A percentile compares a stretch with the other conserved stretches of the same genome.
phyloP scores from a whole-genome alignment of 2,113 vertebrate species.

The Epinephelus lanceolatus region DNA sequence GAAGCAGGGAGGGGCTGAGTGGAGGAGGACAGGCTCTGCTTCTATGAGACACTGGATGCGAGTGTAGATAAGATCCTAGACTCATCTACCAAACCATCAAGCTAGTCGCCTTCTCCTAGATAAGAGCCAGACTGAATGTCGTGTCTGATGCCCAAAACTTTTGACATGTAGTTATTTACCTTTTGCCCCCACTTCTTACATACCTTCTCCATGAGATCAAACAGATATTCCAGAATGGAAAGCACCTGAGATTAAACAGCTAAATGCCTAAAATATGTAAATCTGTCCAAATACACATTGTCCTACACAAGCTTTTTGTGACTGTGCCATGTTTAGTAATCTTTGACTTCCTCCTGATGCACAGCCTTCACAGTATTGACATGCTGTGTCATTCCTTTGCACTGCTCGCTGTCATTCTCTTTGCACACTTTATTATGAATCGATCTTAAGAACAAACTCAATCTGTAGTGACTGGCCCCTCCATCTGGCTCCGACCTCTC shows the following conservation, averaged over 20 bases:
- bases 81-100: constrained; percentile 69
- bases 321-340: neutral
- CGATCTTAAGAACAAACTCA: constrained; percentile 38
- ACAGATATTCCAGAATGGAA: neutral
- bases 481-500: constrained; percentile 50
- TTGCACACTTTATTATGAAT: constrained; percentile 39
- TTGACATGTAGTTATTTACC: constrained; percentile 31
- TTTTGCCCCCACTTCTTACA: constrained; percentile 14
- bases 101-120: constrained; percentile 59
- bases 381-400: constrained; percentile 24
- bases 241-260: neutral
- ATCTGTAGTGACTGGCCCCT: constrained; percentile 43
- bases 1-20: constrained; percentile 12
- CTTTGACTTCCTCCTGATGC: constrained; percentile 20
- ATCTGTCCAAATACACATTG: neutral
- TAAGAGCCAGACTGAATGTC: constrained; percentile 74
- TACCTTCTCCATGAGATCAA: neutral
- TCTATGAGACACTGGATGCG: constrained; percentile 54
- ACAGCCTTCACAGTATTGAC: constrained; percentile 9
- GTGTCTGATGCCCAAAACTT: constrained; percentile 37
- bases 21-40: constrained; percentile 42
- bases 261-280: neutral
- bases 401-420: constrained; percentile 11
- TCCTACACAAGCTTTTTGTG: neutral
- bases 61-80: constrained; percentile 70